A percentile compares a stretch with the other conserved stretches of the same genome.
Conservation (phyloP, 2,797 vertebrate species). For the Tarsius wallacei region DNA sequence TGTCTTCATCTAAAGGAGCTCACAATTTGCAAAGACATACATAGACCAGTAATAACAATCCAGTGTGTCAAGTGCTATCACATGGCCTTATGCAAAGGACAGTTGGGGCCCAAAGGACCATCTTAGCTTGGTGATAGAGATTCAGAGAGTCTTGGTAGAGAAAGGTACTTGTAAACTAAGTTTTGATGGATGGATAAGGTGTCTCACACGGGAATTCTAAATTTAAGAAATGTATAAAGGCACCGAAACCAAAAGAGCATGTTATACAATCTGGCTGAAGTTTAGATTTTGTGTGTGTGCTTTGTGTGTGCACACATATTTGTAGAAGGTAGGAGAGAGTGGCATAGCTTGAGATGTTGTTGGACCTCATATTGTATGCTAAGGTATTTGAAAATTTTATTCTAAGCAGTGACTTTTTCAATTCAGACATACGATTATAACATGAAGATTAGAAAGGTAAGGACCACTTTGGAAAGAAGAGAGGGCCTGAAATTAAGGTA, state of each 20-base stretch:
- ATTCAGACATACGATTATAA: not conserved
- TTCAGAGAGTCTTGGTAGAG: not conserved
- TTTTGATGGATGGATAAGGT: not conserved
- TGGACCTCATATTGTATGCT: not conserved
- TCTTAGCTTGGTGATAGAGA: not conserved
- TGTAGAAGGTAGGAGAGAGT: not conserved
- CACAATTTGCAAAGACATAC: not conserved
- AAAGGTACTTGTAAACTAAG: slow-evolving; percentile 3
- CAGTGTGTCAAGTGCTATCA: not conserved
- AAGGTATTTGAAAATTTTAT: not conserved
- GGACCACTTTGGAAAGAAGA: not conserved
- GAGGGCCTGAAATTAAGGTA: not conserved
- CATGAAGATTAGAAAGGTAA: not conserved
- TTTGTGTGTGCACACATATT: not conserved
- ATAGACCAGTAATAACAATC: not conserved
- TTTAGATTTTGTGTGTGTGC: not conserved
- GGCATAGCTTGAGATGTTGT: not conserved
- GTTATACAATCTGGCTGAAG: not conserved
- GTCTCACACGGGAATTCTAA: not conserved
- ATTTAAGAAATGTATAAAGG: not conserved
- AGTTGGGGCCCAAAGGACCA: not conserved
- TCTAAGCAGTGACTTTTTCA: not conserved
- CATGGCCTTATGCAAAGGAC: not conserved
- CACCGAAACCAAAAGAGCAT: not conserved
- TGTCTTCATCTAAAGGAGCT: not conserved